Percentiles rank a stretch among this genome's conserved stretches.
phyloP scores from a whole-genome alignment of 2,113 vertebrate species.

The Leucoraja erinaceus region DNA sequence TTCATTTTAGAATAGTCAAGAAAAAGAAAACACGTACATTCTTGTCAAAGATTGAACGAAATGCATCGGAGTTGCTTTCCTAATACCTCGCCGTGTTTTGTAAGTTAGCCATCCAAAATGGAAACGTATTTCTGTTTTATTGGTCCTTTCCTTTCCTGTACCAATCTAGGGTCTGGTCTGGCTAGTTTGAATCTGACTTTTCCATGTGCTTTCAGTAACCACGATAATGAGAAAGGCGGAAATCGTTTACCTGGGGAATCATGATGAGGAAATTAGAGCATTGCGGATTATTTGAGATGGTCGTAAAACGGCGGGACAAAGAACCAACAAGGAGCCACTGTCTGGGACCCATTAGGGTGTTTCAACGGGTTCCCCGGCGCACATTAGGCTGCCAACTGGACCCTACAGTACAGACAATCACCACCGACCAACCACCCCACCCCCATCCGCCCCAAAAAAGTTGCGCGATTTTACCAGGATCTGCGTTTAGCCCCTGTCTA shows the following conservation, averaged over 20 bases:
- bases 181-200: neutral
- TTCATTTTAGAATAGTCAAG: neutral
- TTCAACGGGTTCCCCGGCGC: neutral
- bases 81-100: neutral
- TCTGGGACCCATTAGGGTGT: constrained; percentile 7
- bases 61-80: neutral
- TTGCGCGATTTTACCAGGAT: neutral
- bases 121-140: constrained; percentile 18
- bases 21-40: neutral
- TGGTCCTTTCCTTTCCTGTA: neutral
- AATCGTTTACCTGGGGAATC: constrained; percentile 19
- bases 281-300: constrained; percentile 24
- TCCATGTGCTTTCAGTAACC: constrained; percentile 22
- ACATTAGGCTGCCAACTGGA: neutral
- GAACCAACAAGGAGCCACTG: constrained; percentile 5
- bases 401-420: neutral
- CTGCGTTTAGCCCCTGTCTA: neutral
- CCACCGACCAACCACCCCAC: too few relatives aligned
- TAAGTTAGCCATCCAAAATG: neutral
- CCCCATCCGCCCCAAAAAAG: neutral
- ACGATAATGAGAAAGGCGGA: constrained; percentile 25
- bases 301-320: constrained; percentile 22
- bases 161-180: neutral
- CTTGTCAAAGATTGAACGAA: neutral
- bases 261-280: constrained; percentile 32